Conservation (phyloP, 2,797 vertebrate species). For the Neosilurus hyrtlii region DNA sequence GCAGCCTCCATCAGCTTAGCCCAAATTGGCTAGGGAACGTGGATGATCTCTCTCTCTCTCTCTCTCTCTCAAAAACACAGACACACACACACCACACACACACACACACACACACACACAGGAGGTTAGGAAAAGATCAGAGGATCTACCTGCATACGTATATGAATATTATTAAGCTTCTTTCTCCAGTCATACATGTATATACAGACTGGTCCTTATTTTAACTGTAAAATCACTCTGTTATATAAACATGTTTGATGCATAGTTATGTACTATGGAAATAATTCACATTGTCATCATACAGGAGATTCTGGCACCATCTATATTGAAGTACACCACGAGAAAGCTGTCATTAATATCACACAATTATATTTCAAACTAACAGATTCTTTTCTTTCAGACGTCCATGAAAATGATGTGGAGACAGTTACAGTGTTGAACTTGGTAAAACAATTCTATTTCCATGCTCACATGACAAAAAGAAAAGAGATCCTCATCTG, state of each 20-base stretch:
- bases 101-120: neutral
- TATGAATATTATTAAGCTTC: neutral
- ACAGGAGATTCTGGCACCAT: neutral
- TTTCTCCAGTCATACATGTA: constrained; percentile 54
- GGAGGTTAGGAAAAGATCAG: neutral
- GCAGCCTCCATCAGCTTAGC: constrained; percentile 58
- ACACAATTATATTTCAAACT: constrained; percentile 41
- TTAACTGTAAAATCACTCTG: neutral
- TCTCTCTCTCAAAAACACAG: constrained; percentile 40
- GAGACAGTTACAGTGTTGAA: constrained; percentile 51
- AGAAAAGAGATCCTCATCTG: constrained; percentile 65
- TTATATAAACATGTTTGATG: neutral
- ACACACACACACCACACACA: constrained; percentile 32
- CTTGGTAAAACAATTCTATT: constrained; percentile 57
- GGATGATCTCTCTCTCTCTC: constrained; percentile 19
- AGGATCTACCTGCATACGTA: constrained; percentile 5
- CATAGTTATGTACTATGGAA: neutral
- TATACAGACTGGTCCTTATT: neutral
- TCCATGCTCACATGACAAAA: constrained; percentile 60
- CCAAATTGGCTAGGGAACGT: constrained; percentile 51
- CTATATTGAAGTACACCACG: constrained; percentile 18
- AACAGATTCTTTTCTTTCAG: constrained; percentile 56
- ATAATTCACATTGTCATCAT: constrained; percentile 27
- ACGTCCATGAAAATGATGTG: constrained; percentile 49
- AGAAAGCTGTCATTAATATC: constrained; percentile 32